Evolutionary conservation across 2,888 invertebrate genomes (phyloP).

Genomic region (Nemapogon koenigi): DNA sequence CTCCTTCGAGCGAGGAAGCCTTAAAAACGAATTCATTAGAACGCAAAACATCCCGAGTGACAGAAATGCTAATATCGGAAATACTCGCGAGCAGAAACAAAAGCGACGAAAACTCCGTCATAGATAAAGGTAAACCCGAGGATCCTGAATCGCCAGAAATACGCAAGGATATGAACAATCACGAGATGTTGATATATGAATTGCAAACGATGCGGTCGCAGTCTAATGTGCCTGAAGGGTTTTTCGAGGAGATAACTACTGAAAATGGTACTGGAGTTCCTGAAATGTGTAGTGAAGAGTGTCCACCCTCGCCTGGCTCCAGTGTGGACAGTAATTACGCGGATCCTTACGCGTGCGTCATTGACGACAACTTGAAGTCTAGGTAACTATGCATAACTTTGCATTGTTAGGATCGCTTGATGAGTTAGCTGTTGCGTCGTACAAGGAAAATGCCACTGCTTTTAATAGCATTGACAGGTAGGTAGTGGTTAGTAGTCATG

Average conservation of each 20-base stretch:
- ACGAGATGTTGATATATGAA: conserved; percentile 75
- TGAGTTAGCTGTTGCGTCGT: conserved; percentile 73
- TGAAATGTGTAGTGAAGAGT: conserved; percentile 46
- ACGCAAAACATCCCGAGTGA: conserved; percentile 53
- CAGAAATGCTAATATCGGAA: conserved; percentile 60
- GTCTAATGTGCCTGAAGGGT: conserved; percentile 36
- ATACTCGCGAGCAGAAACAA: conserved; percentile 57
- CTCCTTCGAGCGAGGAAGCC: conserved; percentile 31
- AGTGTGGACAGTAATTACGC: conserved; percentile 46
- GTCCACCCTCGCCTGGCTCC: conserved; percentile 41
- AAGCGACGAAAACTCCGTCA: conserved; percentile 49
- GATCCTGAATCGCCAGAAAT: conserved; percentile 35
- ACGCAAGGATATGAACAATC: conserved; percentile 63
- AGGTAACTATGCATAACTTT: conserved; percentile 61
- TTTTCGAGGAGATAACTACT: conserved; percentile 20
- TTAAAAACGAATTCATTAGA: conserved; percentile 49
- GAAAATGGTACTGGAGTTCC: conserved; percentile 31
- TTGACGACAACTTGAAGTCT: conserved; percentile 55
- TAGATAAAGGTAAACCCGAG: conserved; percentile 52
- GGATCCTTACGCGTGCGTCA: conserved; percentile 41
- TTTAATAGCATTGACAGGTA: no score
- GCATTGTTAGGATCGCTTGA: conserved; percentile 62
- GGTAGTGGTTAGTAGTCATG: no score
- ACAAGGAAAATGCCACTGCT: no score
- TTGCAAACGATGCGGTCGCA: conserved; percentile 70